These are phyloP conservation scores for Horisme vitalbata DNA, from an alignment of 2,888 invertebrate genomes.

Conservation along the genomic window DNA sequence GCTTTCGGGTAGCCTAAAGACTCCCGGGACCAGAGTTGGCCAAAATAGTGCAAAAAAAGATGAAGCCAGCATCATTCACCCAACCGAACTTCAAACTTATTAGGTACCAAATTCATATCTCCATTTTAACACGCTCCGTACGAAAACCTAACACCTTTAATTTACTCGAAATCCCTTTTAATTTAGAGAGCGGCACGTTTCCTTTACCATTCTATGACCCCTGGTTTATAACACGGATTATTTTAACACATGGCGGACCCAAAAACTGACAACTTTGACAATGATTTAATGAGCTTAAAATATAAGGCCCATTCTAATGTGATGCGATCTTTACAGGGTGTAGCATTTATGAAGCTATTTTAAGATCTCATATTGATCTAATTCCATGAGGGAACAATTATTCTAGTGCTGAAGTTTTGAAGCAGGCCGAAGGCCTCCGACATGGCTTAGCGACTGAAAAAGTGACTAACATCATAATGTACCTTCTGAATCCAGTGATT, in stretches of 20 bases:
- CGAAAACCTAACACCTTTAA: conserved; percentile 64
- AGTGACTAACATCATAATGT: no score
- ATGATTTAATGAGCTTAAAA: conserved; percentile 45
- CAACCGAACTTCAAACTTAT: not conserved
- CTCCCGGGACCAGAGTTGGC: no score
- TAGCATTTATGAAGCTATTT: no score
- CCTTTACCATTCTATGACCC: conserved; percentile 43
- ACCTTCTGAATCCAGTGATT: no score
- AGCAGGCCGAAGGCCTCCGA: no score
- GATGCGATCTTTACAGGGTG: not conserved
- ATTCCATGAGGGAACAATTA: no score
- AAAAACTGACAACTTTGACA: conserved; percentile 48
- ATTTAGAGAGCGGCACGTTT: conserved; percentile 64
- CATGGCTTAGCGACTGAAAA: no score
- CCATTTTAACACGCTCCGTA: conserved; percentile 36
- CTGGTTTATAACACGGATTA: conserved; percentile 58
- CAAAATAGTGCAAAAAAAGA: no score
- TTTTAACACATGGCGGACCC: conserved; percentile 51
- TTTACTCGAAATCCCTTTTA: conserved; percentile 66
- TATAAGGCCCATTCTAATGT: conserved; percentile 4
- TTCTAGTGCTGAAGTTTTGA: no score
- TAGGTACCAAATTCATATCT: conserved; percentile 30
- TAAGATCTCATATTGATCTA: no score
- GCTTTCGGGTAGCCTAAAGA: no score
- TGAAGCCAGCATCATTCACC: no score